Base-by-base conservation (phyloP, 2,113 vertebrate genomes). In the Geococcyx californianus region DNA sequence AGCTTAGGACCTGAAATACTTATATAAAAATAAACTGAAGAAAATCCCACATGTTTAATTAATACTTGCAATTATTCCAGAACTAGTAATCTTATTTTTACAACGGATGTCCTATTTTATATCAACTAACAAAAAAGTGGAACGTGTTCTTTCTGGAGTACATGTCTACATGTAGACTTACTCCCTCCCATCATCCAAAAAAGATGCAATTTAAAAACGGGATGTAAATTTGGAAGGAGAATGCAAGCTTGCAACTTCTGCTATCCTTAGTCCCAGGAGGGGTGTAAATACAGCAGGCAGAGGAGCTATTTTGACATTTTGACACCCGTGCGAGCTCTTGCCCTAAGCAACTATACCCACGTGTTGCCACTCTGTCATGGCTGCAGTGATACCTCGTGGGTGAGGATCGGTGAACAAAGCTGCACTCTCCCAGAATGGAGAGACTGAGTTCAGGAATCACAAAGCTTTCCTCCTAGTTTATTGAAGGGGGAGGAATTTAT, bases 341-440 rank as follows among this genome's bases (percentile, higher is more conserved):
- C 51, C 63, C 94, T 42, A 9, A 14, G 49, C 63, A 74, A 4
- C 75, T 24, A 17, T 12, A 15, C 10, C 1, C 3, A 13, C 9
- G 0, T 3, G 44, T 25, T 59, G 15, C 47, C 45, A 52, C 84
- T 60, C n/a, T 6, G 63, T 3, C 0, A 0, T 2, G 18, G 28
- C 51, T 66, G 69, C 64, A 13, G 31, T 1, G 2, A 3, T 16
- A 28, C 28, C 0, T n/a, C 26, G 38, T 24, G 73, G 45, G 45
- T 16, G 16, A 15, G 66, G 74, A 26, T 4, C 24, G 4, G 45
- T 1, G 36, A 29, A 7, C 15, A 42, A 19, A 59, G 42, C 13
- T 23, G 28, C 2, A 2, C 55, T 10, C 0, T 15, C 28, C 64
- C 74, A 31, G 16, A n/a, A 28, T 0, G 52, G 33, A 9, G 36